Base-by-base conservation (phyloP, 2,888 invertebrate species). In the Polydesmus complanatus region DNA sequence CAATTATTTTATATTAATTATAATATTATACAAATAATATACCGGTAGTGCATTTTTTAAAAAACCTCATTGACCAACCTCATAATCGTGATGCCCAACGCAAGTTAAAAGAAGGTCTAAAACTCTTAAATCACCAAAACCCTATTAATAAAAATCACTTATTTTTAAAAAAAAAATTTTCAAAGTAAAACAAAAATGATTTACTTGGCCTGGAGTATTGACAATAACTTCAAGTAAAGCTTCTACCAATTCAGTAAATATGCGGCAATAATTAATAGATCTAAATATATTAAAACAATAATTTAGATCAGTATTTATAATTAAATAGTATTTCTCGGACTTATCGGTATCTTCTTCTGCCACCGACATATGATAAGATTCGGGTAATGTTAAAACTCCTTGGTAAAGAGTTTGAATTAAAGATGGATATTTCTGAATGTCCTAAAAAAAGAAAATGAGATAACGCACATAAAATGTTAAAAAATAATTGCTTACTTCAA, bases 61-160 rank as follows among this genome's bases (percentile, higher is more conserved):
- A 18, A 22, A 14, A 37, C 14, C 5, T 37, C 37, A 22, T 14
- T 14, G 22, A 58, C 70, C 83, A 68, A 94, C 92, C 81, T 96
- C 94, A 77, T 94, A 97, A 73, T 97, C 95, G 75, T 95, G 94
- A 78, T 97, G 95, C 0, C 93, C 93, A 11, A 93, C 89, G 75
- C 96, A 94, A 48, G 86, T 83, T 54, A 97, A 78, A 11, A 94
- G 85, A 66, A 95, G 78, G 72, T 97, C 94, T 63, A 98, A 77
- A 2, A 89, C 84, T 72, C 87, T 84, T 64, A 93, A 68, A 65
- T 73, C 73, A n/a, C 77, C 77, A 37, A 78, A 68, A 25, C 73
- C 75, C 72, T 74, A 66, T n/a, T 67, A 52, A 58, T 37, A 21
- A 55, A 14, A 3, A 2, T 47, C 27, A 22, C n/a, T 26, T 21